phyloP scores from a whole-genome alignment of 2,888 invertebrate species.

The Leptinotarsa peninsularis region DNA sequence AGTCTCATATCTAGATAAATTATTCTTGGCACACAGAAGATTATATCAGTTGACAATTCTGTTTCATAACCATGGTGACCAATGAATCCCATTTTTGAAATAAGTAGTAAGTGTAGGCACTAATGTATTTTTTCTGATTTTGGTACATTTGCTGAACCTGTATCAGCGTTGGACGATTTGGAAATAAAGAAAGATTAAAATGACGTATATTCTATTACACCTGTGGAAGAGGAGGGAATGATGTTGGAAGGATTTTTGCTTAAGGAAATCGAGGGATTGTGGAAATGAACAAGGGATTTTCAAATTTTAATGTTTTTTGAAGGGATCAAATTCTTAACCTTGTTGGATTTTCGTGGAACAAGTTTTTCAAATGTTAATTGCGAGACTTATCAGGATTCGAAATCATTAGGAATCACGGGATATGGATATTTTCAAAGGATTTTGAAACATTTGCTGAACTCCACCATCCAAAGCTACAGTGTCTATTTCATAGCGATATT shows the following conservation, averaged over 20 bases:
- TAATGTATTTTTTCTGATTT: conserved; percentile 52
- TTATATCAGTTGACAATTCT: not conserved
- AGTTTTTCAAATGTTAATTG: conserved; percentile 8
- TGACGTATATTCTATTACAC: conserved; percentile 45
- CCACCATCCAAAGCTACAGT: conserved; percentile 20
- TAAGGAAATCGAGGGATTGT: conserved; percentile 35
- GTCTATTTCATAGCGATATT: conserved; percentile 29
- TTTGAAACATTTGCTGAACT: conserved; percentile 23
- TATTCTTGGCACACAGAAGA: conserved; percentile 20
- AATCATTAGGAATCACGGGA: conserved; percentile 2
- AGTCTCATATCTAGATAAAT: not conserved
- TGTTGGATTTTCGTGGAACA: conserved; percentile 33
- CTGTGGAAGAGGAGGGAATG: conserved; percentile 46
- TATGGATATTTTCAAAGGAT: conserved; percentile 31
- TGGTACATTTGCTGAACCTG: conserved; percentile 55
- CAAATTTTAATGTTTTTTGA: conserved; percentile 27
- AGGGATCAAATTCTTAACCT: conserved; percentile 35
- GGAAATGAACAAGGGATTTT: conserved; percentile 30
- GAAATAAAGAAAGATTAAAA: conserved; percentile 50
- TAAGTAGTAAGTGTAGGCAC: conserved; percentile 44
- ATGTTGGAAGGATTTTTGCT: conserved; percentile 44
- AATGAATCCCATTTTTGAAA: conserved; percentile 27
- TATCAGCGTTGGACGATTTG: conserved; percentile 56
- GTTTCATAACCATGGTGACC: conserved; percentile 4
- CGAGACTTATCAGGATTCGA: conserved; percentile 5